Evolutionary conservation across 2,888 invertebrate genomes (phyloP).

Genomic region (Drosophila tanythrix): DNA sequence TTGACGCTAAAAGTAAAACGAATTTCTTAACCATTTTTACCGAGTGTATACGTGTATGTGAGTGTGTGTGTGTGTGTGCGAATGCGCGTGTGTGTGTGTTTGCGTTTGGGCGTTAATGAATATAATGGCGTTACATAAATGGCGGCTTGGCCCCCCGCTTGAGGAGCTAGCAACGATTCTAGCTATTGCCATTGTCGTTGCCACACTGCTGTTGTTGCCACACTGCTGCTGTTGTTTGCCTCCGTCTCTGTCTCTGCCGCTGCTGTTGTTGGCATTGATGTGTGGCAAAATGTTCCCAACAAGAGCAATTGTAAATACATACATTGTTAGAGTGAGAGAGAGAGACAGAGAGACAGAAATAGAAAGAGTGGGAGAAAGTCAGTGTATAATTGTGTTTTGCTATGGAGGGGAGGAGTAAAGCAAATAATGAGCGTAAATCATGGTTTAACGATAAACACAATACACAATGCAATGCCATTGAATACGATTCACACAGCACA

Average conservation of each 20-base stretch:
- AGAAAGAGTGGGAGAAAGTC: constrained; percentile 1
- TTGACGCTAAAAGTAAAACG: background rate
- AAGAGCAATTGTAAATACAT: constrained; percentile 50
- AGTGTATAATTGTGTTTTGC: constrained; percentile 35
- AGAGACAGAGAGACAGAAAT: background rate
- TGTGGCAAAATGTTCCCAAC: constrained; percentile 64
- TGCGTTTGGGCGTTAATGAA: constrained; percentile 70
- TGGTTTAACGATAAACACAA: constrained; percentile 76
- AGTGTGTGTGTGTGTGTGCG: constrained; percentile 19
- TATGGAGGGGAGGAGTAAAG: constrained; percentile 13
- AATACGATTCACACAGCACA: background rate
- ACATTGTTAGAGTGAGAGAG: background rate
- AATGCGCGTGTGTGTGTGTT: constrained; percentile 17
- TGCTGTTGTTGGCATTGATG: constrained; percentile 60
- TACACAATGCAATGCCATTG: constrained; percentile 62
- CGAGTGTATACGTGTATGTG: constrained; percentile 5
- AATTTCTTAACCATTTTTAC: background rate
- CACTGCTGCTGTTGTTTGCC: background rate
- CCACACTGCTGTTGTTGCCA: background rate
- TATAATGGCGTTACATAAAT: constrained; percentile 78
- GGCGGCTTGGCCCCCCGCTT: constrained; percentile 51
- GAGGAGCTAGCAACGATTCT: constrained; percentile 37
- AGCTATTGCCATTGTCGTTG: constrained; percentile 40
- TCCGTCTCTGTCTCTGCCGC: constrained; percentile 17
- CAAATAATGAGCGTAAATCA: constrained; percentile 81